These are phyloP conservation scores for Harlomillsia oculata DNA, from an alignment of 1,140 invertebrate species.

Conservation along the genomic window DNA sequence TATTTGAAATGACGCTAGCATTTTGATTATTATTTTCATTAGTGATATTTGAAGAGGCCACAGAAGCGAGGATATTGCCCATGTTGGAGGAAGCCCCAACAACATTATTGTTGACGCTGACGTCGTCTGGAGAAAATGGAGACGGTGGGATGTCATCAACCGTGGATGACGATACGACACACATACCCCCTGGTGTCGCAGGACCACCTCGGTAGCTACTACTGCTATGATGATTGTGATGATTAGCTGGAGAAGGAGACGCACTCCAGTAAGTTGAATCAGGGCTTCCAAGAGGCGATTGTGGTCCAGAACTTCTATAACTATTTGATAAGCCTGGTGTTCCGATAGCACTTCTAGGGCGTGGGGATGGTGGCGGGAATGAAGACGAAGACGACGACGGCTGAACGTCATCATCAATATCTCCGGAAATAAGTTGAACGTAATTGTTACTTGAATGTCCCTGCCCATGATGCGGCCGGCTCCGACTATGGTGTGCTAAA, in stretches of 20 bases:
- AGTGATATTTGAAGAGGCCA: not conserved
- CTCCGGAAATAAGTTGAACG: conserved; percentile 9
- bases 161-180: conserved; percentile 34
- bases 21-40: not conserved
- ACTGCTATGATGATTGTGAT: conserved; percentile 12
- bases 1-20: too few species aligned
- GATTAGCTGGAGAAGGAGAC: conserved; percentile 16
- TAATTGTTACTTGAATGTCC: conserved; percentile 7
- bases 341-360: not conserved
- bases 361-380: conserved; percentile 14
- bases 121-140: conserved; percentile 26
- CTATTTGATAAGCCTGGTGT: not conserved
- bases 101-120: conserved; percentile 6
- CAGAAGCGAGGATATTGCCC: not conserved
- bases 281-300: conserved; percentile 29
- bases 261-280: conserved; percentile 32
- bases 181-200: conserved; percentile 29
- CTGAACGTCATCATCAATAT: conserved; percentile 31
- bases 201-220: conserved; percentile 7
- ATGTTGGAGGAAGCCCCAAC: not conserved
- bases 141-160: conserved; percentile 28
- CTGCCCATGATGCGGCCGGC: not conserved
- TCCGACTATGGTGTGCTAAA: conserved; percentile 7
- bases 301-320: conserved; percentile 13
- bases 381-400: conserved; percentile 24